These are phyloP conservation scores for Anguilla megastoma DNA, from an alignment of 2,797 vertebrate genomes.

Conservation along the genomic window DNA sequence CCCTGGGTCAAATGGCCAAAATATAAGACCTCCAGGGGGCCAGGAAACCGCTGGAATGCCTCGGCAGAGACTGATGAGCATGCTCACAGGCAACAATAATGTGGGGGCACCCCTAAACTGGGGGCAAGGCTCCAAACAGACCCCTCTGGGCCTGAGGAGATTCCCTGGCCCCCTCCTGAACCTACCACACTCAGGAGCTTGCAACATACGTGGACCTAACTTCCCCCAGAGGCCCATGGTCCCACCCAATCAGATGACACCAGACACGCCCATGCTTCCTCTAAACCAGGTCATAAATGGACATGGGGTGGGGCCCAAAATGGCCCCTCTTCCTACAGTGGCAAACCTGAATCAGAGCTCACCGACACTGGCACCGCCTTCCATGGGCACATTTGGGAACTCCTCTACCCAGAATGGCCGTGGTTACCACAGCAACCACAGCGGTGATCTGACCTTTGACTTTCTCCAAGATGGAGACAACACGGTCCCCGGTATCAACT, in stretches of 20 bases:
- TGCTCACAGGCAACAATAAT: conserved; percentile 70
- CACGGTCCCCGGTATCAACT: conserved; percentile 88
- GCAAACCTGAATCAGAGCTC: conserved; percentile 76
- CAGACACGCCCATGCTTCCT: conserved; percentile 79
- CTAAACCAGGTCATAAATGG: conserved; percentile 72
- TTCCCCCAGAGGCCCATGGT: conserved; percentile 79
- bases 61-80: conserved; percentile 70
- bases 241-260: conserved; percentile 80
- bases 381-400: conserved; percentile 74
- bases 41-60: conserved; percentile 70
- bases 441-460: conserved; percentile 86
- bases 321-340: conserved; percentile 72
- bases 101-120: conserved; percentile 69
- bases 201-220: conserved; percentile 71
- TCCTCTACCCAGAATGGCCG: conserved; percentile 67
- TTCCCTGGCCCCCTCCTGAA: conserved; percentile 59
- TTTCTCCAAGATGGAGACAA: conserved; percentile 90
- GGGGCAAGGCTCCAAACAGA: conserved; percentile 76
- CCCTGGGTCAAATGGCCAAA: conserved; percentile 69
- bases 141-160: conserved; percentile 72
- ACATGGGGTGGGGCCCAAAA: conserved; percentile 63
- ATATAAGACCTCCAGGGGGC: conserved; percentile 71
- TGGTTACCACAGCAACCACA: conserved; percentile 80
- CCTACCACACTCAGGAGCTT: conserved; percentile 74
- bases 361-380: conserved; percentile 72